Conservation (phyloP, 2,113 vertebrate genomes). For the Ranitomeya imitator region DNA sequence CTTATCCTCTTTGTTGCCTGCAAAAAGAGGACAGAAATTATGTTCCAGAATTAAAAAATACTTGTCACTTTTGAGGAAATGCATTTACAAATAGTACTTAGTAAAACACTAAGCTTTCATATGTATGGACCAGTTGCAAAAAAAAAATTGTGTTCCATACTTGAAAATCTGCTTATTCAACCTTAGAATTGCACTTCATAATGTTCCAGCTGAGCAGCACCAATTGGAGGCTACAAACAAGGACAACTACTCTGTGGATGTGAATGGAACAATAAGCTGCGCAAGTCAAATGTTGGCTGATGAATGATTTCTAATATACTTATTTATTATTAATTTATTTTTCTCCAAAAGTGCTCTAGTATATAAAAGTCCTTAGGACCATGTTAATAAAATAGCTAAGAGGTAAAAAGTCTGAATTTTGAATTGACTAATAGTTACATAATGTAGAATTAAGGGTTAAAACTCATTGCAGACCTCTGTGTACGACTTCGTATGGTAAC, state of each 20-base stretch:
- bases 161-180: background rate
- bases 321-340: background rate
- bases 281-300: background rate
- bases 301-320: background rate
- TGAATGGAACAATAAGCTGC: background rate
- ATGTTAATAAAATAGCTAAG: background rate
- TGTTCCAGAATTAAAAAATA: slow-evolving; percentile 2
- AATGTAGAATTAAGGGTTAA: too few species aligned
- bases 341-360: background rate
- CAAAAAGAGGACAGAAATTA: background rate
- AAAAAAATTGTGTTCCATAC: background rate
- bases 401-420: background rate
- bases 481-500: too few species aligned
- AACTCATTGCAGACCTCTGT: too few species aligned
- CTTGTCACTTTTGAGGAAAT: background rate
- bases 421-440: background rate
- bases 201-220: background rate
- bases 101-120: background rate
- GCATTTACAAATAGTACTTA: background rate
- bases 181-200: background rate
- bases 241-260: background rate
- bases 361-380: background rate
- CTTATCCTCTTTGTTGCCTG: background rate
- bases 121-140: background rate
- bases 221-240: background rate